Evolutionary conservation across 2,888 invertebrate species (phyloP), one percentile per base, ranked within the genome.

Genomic region (Mesochorus sp.): DNA sequence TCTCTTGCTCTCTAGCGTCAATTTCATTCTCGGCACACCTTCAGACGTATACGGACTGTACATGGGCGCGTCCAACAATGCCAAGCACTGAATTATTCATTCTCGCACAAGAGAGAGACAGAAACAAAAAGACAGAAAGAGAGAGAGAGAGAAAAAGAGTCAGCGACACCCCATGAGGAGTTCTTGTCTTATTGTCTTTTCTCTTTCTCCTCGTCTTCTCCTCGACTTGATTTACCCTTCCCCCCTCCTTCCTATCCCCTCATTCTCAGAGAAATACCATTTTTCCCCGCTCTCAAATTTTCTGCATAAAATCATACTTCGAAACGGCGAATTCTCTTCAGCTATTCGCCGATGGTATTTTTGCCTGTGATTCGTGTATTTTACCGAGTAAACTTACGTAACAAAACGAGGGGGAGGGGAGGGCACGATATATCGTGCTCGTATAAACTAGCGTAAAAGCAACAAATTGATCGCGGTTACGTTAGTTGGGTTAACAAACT

Each of bases 1-100:
- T 59, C 47, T 53, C 8, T 24, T 26, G 14, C 0, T n/a, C n/a
- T n/a, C 72, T 19, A 78, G 47, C 76, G 83, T 86, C 85, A 85
- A 86, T 87, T 86, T 88, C 85, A 87, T 88, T 88, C 87, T 79
- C 80, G 85, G 83, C 88, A 83, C 88, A 87, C 87, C 86, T 87
- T 81, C 67, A n/a, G 76, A 77, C 76, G 74, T 80, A 80, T 82
- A 84, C 81, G 79, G 82, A 80, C 76, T 84, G 84, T 85, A 87
- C 83, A 88, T 88, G 88, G 88, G 88, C 83, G 88, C 88, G 88
- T 88, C 88, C 85, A 87, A 87, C 88, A 87, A 88, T 88, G 85
- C 85, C 80, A 66, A 83, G 85, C 85, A 57, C 82, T 88, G 88
- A 88, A 88, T 88, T 87, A 88, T 88, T 88, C 88, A 88, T 88